Base-by-base conservation (phyloP, 2,888 invertebrate species). In the Drosophila mimica region DNA sequence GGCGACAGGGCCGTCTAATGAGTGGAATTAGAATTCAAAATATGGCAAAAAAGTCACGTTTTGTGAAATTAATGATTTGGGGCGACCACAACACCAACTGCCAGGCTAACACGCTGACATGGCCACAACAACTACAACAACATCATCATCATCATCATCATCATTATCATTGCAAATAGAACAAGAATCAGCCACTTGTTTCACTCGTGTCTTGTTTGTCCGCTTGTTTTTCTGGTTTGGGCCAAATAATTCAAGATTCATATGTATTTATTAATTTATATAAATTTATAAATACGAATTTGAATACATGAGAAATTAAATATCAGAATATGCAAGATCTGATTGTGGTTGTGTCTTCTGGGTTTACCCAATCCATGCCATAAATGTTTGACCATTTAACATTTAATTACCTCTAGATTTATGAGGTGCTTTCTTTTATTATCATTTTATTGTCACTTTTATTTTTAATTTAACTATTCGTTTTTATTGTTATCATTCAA, bases 31-130 rank as follows among this genome's bases (percentile, higher is more conserved):
- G 90, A 82, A 87, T 87, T 89, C 79, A 85, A 89, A 89, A 89
- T 89, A 89, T 86, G 90, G 88, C 90, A 88, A 88, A 90, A 88
- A 88, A 88, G 88, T 88, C 88, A 88, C 88, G 88, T 88, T 88
- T 89, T 82, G 79, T 79, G 72, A 78, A 85, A 85, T 89, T 89
- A 89, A 86, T 88, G 90, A 89, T 89, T 88, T 89, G 88, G 85
- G 88, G 89, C 86, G 84, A 81, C 82, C 67, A 56, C 79, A 79
- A 53, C 65, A 63, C 48, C 46, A 33, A 15, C 17, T 15, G 25
- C 25, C 52, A 20, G 40, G 53, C 49, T 17, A 53, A 13, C 43
- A 70, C 20, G 53, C n/a, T 75, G 69, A 86, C 86, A 78, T 25
- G 59, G 48, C 76, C 17, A 38, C 2, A 25, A 70, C 71, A 72